Percentiles rank a stretch among this genome's conserved stretches.
Conservation (phyloP, 2,113 vertebrate genomes). For the Chinchilla lanigera region DNA sequence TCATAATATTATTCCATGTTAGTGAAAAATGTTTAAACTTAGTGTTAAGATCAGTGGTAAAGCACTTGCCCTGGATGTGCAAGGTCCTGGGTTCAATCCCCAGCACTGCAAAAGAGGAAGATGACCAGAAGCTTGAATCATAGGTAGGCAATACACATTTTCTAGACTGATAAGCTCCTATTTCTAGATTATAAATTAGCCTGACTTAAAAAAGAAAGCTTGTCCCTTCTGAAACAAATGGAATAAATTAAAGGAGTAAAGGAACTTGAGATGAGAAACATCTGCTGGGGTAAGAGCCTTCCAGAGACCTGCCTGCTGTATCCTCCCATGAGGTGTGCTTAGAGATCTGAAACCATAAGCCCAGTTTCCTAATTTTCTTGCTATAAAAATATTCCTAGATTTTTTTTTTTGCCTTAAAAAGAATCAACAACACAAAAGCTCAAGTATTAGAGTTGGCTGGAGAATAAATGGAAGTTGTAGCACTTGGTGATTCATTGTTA, state of each 20-base stretch:
- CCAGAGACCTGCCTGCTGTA: not conserved
- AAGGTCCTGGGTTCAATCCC: not conserved
- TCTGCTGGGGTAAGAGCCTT: not conserved
- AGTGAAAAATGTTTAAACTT: not conserved
- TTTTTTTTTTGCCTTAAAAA: conserved; percentile 4
- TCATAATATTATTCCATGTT: conserved; percentile 15
- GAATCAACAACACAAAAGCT: conserved; percentile 25
- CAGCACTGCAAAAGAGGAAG: not conserved
- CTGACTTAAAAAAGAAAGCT: not conserved
- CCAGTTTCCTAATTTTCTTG: not conserved
- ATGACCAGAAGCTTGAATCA: not conserved
- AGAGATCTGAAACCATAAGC: not conserved
- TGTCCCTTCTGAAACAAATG: not conserved
- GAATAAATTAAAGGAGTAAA: not conserved
- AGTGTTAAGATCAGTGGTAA: not conserved
- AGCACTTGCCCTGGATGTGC: not conserved
- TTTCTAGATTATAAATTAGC: not conserved
- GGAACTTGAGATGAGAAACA: not conserved
- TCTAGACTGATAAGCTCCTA: not conserved
- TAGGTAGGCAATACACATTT: not conserved
- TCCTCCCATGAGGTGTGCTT: not conserved
- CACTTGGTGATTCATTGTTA: conserved; percentile 35
- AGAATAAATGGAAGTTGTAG: not conserved
- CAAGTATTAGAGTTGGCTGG: conserved; percentile 29
- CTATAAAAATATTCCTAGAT: not conserved